Conservation (phyloP, 2,797 vertebrate genomes). For the Sebastes taczanowskii region DNA sequence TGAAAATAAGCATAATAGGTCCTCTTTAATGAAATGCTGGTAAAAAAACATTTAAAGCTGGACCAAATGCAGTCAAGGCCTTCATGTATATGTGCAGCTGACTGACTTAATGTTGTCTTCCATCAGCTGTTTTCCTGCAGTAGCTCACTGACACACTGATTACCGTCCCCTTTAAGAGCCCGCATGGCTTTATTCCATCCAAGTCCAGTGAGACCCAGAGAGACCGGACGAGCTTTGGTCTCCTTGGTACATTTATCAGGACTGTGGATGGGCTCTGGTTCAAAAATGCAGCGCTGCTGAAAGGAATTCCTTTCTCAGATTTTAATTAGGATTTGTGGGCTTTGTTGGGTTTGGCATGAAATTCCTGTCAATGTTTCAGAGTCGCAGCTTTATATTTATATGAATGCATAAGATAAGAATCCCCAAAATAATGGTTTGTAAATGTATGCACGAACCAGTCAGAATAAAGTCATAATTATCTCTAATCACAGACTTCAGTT, state of each 20-base stretch:
- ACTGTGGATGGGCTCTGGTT: conserved; percentile 6
- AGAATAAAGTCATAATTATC: background rate
- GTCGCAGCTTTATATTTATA: background rate
- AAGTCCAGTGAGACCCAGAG: background rate
- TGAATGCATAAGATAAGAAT: background rate
- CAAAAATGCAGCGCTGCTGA: conserved; percentile 12
- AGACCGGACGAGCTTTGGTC: background rate
- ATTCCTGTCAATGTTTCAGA: background rate
- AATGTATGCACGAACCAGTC: background rate
- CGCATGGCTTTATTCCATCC: background rate
- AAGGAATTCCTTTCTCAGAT: conserved; percentile 27
- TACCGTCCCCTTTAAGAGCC: background rate
- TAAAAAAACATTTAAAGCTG: background rate
- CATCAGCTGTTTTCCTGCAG: background rate
- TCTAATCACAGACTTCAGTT: background rate
- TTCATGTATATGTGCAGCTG: background rate
- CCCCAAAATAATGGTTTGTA: background rate
- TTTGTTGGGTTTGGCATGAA: conserved; percentile 23
- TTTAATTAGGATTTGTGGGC: conserved; percentile 29
- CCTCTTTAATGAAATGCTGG: background rate
- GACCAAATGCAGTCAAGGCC: background rate
- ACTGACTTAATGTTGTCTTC: background rate
- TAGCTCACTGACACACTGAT: background rate
- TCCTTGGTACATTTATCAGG: background rate
- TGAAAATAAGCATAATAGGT: too few relatives aligned